Conservation (phyloP, 1,140 invertebrate genomes). For the Papilio xuthus region DNA sequence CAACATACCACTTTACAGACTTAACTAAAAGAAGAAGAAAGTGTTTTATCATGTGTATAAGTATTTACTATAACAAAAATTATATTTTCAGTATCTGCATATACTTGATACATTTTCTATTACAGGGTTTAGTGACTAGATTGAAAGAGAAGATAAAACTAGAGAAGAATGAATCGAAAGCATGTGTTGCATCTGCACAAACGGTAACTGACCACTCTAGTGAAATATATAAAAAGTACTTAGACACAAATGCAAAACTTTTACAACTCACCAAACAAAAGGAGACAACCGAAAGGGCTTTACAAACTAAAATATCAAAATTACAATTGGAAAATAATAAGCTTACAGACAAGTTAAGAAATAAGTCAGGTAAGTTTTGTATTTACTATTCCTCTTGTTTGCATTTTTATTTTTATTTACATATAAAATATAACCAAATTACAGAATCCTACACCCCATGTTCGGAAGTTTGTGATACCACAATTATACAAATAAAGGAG, state of each 20-base stretch:
- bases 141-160: slow-evolving; percentile 64
- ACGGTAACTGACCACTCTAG: slow-evolving; percentile 68
- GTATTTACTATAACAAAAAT: no score
- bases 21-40: no score
- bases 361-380: slow-evolving; percentile 60
- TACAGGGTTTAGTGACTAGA: slow-evolving; percentile 53
- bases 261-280: slow-evolving; percentile 69
- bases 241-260: slow-evolving; percentile 60
- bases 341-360: slow-evolving; percentile 60
- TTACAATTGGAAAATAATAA: slow-evolving; percentile 70
- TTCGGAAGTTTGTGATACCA: slow-evolving; percentile 62
- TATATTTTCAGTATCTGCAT: no score
- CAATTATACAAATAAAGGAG: slow-evolving; percentile 58
- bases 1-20: no score
- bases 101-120: slow-evolving; percentile 5
- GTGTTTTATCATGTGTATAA: no score
- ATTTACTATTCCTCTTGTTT: slow-evolving; percentile 22
- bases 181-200: slow-evolving; percentile 72
- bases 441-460: slow-evolving; percentile 56
- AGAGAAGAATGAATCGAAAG: slow-evolving; percentile 72
- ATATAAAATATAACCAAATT: slow-evolving; percentile 29
- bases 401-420: slow-evolving; percentile 28
- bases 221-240: slow-evolving; percentile 59
- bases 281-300: slow-evolving; percentile 61
- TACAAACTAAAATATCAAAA: slow-evolving; percentile 65